Conservation (phyloP, 2,797 vertebrate genomes). For the Anguilla marmorata region DNA sequence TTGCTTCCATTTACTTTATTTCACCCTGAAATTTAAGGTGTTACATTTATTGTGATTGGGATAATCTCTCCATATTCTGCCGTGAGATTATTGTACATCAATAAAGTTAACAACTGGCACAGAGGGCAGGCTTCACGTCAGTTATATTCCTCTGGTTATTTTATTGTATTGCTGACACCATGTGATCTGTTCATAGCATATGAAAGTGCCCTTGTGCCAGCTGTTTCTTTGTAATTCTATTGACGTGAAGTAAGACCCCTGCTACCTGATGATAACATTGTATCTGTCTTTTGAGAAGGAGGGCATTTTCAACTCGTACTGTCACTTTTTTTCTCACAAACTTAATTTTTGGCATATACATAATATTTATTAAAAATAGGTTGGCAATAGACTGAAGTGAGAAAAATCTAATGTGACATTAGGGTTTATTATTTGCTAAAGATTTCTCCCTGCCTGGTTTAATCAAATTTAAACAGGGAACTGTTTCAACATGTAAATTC, state of each 20-base stretch:
- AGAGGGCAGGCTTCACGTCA: neutral
- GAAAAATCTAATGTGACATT: constrained; percentile 1
- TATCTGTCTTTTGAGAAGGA: neutral
- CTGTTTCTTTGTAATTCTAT: neutral
- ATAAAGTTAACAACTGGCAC: neutral
- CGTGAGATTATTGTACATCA: neutral
- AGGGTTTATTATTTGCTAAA: neutral
- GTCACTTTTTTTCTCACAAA: neutral
- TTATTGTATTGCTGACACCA: neutral
- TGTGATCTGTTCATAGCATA: neutral
- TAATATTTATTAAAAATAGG: neutral
- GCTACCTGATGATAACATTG: neutral
- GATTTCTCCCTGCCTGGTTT: neutral
- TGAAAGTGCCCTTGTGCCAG: neutral
- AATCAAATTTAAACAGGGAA: neutral
- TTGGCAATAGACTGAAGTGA: neutral
- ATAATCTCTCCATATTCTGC: neutral
- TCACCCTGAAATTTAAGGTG: neutral
- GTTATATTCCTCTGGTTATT: neutral
- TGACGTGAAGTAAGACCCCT: neutral
- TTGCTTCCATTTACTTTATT: neutral
- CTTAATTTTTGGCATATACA: neutral
- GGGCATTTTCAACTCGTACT: neutral
- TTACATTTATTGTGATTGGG: neutral
- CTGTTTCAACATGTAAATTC: neutral